These are phyloP conservation scores for Danio aesculapii DNA, from an alignment of 2,797 vertebrate species.

Conservation along the genomic window DNA sequence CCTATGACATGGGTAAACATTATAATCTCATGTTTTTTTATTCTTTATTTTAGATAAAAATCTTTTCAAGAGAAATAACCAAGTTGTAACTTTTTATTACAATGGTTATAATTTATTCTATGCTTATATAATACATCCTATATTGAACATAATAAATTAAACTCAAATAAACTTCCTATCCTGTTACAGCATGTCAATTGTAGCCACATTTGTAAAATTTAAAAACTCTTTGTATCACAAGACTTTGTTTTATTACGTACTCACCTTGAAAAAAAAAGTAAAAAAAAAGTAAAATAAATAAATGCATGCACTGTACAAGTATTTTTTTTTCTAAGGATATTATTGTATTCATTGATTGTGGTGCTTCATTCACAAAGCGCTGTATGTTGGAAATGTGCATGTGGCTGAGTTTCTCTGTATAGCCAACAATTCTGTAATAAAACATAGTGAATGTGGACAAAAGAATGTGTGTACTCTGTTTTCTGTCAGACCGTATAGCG, in stretches of 20 bases:
- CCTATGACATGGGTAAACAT: too few relatives aligned
- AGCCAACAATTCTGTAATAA: not conserved
- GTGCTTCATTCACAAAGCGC: too few relatives aligned
- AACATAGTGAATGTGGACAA: not conserved
- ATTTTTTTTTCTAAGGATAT: too few relatives aligned
- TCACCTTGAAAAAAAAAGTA: too few relatives aligned
- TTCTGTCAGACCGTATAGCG: slow-evolving; percentile 43
- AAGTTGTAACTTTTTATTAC: not conserved
- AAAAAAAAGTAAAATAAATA: too few relatives aligned
- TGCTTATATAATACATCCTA: not conserved
- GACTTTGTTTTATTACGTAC: too few relatives aligned
- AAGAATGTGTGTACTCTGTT: slow-evolving; percentile 36
- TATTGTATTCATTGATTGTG: too few relatives aligned
- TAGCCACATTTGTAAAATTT: not conserved
- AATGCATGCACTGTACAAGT: too few relatives aligned
- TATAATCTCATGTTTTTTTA: too few relatives aligned
- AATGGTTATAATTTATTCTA: not conserved
- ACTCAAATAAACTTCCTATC: not conserved
- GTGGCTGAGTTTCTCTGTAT: not conserved
- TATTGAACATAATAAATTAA: not conserved
- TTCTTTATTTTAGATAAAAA: too few relatives aligned
- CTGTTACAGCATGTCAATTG: not conserved
- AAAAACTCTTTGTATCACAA: not conserved
- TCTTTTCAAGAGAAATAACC: not conserved
- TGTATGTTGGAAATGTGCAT: too few relatives aligned